Conservation (phyloP, 2,797 vertebrate species). For the Pseudochirops corinnae region DNA sequence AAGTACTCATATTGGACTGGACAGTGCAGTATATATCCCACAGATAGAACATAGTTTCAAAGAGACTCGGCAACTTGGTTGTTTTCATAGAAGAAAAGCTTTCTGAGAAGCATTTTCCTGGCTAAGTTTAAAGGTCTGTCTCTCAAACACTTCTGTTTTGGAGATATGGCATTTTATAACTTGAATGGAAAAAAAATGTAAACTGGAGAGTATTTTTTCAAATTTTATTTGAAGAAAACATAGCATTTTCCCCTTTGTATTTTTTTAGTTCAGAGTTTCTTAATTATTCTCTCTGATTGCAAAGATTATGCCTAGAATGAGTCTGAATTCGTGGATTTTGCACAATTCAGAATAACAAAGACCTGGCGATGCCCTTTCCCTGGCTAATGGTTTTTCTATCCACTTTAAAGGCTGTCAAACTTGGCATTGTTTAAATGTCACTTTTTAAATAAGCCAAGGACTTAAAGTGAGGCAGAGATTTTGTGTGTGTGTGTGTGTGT, state of each 20-base stretch:
- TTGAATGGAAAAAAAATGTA: slow-evolving; percentile 73
- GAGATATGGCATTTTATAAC: slow-evolving; percentile 74
- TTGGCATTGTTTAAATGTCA: slow-evolving; percentile 81
- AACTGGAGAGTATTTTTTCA: slow-evolving; percentile 54
- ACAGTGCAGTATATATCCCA: slow-evolving; percentile 7
- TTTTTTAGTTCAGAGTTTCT: slow-evolving; percentile 59
- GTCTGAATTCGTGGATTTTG: slow-evolving; percentile 31
- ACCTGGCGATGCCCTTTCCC: slow-evolving; percentile 70
- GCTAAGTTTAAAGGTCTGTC: slow-evolving; percentile 74
- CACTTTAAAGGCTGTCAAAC: slow-evolving; percentile 77
- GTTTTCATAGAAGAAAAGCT: slow-evolving; percentile 73
- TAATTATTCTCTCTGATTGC: slow-evolving; percentile 59
- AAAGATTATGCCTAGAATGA: slow-evolving; percentile 48
- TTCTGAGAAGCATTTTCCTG: slow-evolving; percentile 76
- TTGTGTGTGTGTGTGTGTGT: not conserved
- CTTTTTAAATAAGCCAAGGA: slow-evolving; percentile 78
- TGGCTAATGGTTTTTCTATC: slow-evolving; percentile 64
- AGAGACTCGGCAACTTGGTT: slow-evolving; percentile 53
- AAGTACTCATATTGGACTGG: not conserved
- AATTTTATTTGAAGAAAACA: slow-evolving; percentile 56
- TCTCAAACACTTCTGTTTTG: slow-evolving; percentile 76
- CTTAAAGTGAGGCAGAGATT: slow-evolving; percentile 68
- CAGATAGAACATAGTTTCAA: slow-evolving; percentile 48
- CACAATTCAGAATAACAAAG: slow-evolving; percentile 58
- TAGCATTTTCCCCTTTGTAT: slow-evolving; percentile 22